Evolutionary conservation across 2,113 vertebrate genomes (phyloP).

Genomic region (Corythornis vintsioides): DNA sequence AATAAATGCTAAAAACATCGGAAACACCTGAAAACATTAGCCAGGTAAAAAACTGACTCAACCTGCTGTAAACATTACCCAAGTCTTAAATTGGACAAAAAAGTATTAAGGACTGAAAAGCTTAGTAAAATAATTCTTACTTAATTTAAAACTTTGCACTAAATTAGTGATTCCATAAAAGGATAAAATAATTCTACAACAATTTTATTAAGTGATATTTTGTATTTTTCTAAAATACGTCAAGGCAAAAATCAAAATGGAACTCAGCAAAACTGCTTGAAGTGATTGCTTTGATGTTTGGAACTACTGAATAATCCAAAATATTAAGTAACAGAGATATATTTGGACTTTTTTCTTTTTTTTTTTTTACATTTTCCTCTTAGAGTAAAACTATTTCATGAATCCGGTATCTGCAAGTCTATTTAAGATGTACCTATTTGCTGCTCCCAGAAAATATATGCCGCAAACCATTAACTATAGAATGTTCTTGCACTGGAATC

Average conservation of each 20-base stretch:
- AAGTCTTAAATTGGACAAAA: neutral
- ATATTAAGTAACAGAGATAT: neutral
- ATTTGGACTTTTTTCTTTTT: neutral
- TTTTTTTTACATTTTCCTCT: neutral
- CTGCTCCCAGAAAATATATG: neutral
- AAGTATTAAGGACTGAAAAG: neutral
- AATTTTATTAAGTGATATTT: neutral
- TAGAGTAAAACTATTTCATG: neutral
- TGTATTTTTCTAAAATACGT: neutral
- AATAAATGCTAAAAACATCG: neutral
- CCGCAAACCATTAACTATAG: neutral
- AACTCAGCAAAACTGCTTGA: neutral
- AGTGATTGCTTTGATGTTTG: neutral
- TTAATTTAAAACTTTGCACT: neutral
- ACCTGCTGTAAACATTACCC: neutral
- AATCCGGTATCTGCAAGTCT: neutral
- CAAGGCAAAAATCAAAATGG: neutral
- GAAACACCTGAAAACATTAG: neutral
- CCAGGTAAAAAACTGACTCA: neutral
- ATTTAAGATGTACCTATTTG: neutral
- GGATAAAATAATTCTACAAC: neutral
- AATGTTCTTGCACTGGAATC: neutral
- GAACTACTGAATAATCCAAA: neutral
- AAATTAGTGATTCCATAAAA: neutral
- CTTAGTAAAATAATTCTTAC: neutral